Evolutionary conservation across 2,113 vertebrate species (phyloP).

Genomic region (Asarcornis scutulata): DNA sequence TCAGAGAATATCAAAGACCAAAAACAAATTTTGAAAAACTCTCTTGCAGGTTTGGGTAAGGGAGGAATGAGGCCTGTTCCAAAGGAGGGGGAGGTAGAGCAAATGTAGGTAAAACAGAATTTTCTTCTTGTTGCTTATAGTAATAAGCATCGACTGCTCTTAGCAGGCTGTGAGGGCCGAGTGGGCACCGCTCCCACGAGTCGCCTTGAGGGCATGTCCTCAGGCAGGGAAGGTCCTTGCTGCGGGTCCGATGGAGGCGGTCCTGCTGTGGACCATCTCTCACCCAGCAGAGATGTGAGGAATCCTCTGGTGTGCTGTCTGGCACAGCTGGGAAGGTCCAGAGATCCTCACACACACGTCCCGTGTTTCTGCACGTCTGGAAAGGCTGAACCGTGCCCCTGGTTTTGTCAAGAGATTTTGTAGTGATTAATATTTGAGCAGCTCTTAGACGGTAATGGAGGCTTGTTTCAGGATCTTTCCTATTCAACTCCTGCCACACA

Average conservation of each 20-base stretch:
- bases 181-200: neutral
- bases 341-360: neutral
- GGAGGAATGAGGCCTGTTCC: neutral
- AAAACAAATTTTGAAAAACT: neutral
- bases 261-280: neutral
- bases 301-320: neutral
- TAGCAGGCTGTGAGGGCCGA: neutral
- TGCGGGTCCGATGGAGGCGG: neutral
- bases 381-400: neutral
- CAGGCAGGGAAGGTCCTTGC: neutral
- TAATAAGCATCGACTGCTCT: neutral
- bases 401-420: constrained; percentile 34
- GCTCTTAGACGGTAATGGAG: constrained; percentile 18
- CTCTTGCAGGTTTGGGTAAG: constrained; percentile 10
- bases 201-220: neutral
- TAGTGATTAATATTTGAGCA: constrained; percentile 38
- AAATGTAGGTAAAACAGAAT: neutral
- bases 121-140: neutral
- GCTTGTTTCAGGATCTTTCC: constrained; percentile 23
- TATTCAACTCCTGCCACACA: constrained; percentile 11
- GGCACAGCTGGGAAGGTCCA: neutral
- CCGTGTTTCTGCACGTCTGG: neutral
- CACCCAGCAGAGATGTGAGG: neutral
- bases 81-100: neutral
- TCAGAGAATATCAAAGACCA: constrained; percentile 40